These are phyloP conservation scores for Polypterus senegalus DNA, from an alignment of 2,113 vertebrate species.

Conservation along the genomic window DNA sequence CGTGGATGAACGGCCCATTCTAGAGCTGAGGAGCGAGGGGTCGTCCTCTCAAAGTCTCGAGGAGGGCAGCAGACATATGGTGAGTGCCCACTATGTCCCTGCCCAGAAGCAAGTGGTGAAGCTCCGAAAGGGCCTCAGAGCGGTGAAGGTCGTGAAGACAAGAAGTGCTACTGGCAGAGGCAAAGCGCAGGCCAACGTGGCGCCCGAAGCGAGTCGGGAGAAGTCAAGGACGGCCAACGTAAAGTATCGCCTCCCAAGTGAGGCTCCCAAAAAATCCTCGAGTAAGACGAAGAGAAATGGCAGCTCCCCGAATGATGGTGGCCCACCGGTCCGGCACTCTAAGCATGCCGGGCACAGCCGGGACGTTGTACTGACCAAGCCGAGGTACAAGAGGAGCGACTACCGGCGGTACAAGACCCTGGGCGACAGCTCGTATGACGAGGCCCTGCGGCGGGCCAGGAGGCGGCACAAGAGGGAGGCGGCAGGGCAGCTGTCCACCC, in stretches of 20 bases:
- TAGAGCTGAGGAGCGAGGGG: constrained; percentile 57
- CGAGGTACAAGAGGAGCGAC: constrained; percentile 67
- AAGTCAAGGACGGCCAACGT: constrained; percentile 34
- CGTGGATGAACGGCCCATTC: constrained; percentile 32
- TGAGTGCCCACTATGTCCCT: constrained; percentile 47
- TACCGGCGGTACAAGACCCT: constrained; percentile 60
- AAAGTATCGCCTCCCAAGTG: constrained; percentile 55
- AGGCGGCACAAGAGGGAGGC: constrained; percentile 46
- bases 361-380: constrained; percentile 67
- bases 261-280: constrained; percentile 47
- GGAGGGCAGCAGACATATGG: constrained; percentile 41
- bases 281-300: constrained; percentile 41
- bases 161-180: constrained; percentile 39
- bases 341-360: constrained; percentile 44
- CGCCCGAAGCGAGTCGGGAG: constrained; percentile 43
- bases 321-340: constrained; percentile 34
- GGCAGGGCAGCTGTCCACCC: constrained; percentile 35
- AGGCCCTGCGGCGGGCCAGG: constrained; percentile 52
- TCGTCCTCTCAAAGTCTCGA: constrained; percentile 67
- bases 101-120: constrained; percentile 45
- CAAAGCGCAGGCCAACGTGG: constrained; percentile 26
- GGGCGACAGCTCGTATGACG: constrained; percentile 56
- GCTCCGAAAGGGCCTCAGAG: constrained; percentile 48
- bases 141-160: constrained; percentile 42
- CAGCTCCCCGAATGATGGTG: constrained; percentile 37